Base-by-base conservation (phyloP, 2,113 vertebrate genomes). In the Rousettus leschenaultii region DNA sequence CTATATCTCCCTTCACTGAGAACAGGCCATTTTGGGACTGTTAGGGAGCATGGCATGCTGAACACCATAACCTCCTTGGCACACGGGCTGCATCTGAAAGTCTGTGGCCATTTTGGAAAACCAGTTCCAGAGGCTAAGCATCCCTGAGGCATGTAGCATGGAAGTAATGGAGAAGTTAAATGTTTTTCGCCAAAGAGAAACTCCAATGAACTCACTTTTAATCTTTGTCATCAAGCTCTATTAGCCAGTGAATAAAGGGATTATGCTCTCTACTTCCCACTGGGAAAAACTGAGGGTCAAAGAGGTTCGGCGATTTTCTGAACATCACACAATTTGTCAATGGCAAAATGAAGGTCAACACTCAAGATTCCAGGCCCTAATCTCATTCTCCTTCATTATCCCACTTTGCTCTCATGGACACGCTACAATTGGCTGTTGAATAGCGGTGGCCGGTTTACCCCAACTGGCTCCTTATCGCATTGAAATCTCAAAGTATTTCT, bases 291-390 rank as follows among this genome's bases (percentile, higher is more conserved):
- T 40, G 57, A 83, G 26, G 11, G 13, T 95, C 51, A 90, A 59
- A 95, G 51, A 96, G 10, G n/a, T 87, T 89, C 68, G 51, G 30
- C 48, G n/a, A 89, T 89, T 92, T 94, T n/a, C 45, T 94, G 55
- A 86, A 84, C 33, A 92, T 57, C 61, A 77, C 30, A 91, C 0
- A 66, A 13, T 40, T 89, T 86, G 63, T 79, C 70, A 65, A n/a
- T 51, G 71, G 26, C 11, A 92, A 43, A 89, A 95, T 87, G 89
- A 95, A 94, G 24, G 45, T 84, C 28, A 96, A 96, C 89, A 87
- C 51, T 35, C n/a, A 96, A 83, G 84, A 83, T 90, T 96, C 21
- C 80, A 63, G 28, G 75, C 59, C n/a, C 11, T 87, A 61, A 22
- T 86, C 33, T 94, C 43, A 83, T 74, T 38, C 21, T 82, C 10